These are phyloP conservation scores for Patagioenas fasciata DNA, from an alignment of 2,113 vertebrate genomes.

Conservation along the genomic window DNA sequence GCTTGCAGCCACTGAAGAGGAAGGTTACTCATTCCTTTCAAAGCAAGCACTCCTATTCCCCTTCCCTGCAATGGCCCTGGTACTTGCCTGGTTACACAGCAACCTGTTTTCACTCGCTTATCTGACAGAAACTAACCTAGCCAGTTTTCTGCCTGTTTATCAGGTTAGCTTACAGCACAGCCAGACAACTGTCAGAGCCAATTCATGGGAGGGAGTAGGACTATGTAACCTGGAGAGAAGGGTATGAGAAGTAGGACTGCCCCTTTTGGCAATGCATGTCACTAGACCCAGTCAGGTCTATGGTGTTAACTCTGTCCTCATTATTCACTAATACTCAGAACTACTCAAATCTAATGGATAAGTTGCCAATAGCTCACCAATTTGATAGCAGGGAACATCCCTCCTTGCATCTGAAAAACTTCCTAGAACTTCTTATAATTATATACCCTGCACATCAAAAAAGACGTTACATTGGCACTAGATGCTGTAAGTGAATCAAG, in stretches of 20 bases:
- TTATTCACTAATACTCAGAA: not conserved
- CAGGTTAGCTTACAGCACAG: not conserved
- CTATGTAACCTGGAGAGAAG: accelerated
- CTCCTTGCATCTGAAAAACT: not conserved
- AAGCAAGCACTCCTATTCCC: not conserved
- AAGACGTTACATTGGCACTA: not conserved
- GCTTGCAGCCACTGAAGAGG: not conserved
- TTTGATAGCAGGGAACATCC: not conserved
- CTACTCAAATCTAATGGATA: not conserved
- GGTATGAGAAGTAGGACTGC: not conserved
- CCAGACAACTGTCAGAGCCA: not conserved
- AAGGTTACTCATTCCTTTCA: not conserved
- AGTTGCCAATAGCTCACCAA: not conserved
- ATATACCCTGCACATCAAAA: not conserved
- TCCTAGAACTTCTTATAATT: not conserved
- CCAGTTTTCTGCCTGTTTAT: not conserved
- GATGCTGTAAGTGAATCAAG: not conserved
- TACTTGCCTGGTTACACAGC: not conserved
- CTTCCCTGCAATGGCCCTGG: not conserved
- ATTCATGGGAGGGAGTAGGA: not conserved
- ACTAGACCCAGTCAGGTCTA: not conserved
- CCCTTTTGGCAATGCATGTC: not conserved
- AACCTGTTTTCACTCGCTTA: not conserved
- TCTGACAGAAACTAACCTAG: not conserved
- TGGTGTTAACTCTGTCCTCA: not conserved